These are phyloP conservation scores for Muscicapa comitata DNA, from an alignment of 2,797 vertebrate genomes.

Conservation along the genomic window DNA sequence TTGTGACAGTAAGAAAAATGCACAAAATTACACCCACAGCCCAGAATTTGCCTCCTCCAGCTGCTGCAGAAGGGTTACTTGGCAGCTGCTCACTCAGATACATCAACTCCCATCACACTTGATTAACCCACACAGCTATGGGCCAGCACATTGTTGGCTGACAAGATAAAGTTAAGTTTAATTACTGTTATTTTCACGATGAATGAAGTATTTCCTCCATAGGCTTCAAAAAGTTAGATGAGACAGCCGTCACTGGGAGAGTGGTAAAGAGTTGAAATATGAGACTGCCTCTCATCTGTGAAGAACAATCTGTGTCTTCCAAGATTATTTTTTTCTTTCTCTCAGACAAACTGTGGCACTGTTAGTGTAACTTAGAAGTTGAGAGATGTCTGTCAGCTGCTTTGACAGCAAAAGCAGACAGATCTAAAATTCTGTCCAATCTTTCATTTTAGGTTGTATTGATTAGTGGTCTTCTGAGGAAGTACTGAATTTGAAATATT, in stretches of 20 bases:
- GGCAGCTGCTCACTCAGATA: constrained; percentile 27
- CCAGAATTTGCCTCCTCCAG: constrained; percentile 36
- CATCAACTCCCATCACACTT: constrained; percentile 51
- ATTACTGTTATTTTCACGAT: constrained; percentile 72
- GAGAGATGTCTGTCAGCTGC: constrained; percentile 59
- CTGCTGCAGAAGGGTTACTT: constrained; percentile 19
- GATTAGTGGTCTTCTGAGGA: not conserved
- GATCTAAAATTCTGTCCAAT: constrained; percentile 19
- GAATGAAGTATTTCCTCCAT: constrained; percentile 58
- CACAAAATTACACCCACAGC: not conserved
- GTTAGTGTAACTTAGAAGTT: constrained; percentile 63
- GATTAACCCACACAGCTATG: constrained; percentile 66
- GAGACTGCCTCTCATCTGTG: constrained; percentile 62
- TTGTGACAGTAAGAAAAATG: constrained; percentile 37
- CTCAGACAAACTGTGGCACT: constrained; percentile 64
- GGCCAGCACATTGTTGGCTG: constrained; percentile 57
- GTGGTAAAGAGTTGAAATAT: constrained; percentile 65
- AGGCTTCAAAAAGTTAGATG: constrained; percentile 64
- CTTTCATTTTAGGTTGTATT: not conserved
- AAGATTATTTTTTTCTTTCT: constrained; percentile 35
- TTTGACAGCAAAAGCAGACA: constrained; percentile 45
- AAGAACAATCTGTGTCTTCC: constrained; percentile 42
- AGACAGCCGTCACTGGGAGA: constrained; percentile 64
- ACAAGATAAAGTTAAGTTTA: constrained; percentile 73
- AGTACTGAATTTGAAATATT: not conserved